phyloP scores from a whole-genome alignment of 2,797 vertebrate species.

The Premnoplex brunnescens region DNA sequence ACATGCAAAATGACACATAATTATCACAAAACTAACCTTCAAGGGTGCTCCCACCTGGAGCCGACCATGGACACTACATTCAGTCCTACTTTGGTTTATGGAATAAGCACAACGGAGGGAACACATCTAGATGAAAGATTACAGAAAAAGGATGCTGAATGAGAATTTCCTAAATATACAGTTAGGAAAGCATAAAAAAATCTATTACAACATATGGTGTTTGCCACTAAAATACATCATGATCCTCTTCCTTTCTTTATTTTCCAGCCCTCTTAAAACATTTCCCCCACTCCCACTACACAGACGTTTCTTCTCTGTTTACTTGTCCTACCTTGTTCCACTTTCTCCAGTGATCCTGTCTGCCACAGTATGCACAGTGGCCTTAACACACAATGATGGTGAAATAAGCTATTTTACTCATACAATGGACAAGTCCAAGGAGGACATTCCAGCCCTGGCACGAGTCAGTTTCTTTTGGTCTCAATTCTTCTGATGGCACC shows the following conservation, averaged over 20 bases:
- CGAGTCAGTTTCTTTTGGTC: not conserved
- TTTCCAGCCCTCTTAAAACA: not conserved
- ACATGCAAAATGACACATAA: not conserved
- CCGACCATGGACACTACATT: not conserved
- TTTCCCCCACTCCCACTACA: not conserved
- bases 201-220: not conserved
- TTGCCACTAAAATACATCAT: not conserved
- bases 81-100: not conserved
- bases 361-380: accelerated
- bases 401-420: not conserved
- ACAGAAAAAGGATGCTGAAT: not conserved
- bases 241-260: not conserved
- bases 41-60: not conserved
- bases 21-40: not conserved
- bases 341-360: not conserved
- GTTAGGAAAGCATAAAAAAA: not conserved
- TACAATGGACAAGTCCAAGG: not conserved
- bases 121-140: not conserved
- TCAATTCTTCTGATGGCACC: not conserved
- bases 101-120: not conserved
- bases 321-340: not conserved
- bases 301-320: not conserved
- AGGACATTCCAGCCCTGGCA: not conserved
- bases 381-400: not conserved
- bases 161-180: not conserved